phyloP scores from a whole-genome alignment of 64 coral and sea anemone genomes.

The Anthopleura sola region DNA sequence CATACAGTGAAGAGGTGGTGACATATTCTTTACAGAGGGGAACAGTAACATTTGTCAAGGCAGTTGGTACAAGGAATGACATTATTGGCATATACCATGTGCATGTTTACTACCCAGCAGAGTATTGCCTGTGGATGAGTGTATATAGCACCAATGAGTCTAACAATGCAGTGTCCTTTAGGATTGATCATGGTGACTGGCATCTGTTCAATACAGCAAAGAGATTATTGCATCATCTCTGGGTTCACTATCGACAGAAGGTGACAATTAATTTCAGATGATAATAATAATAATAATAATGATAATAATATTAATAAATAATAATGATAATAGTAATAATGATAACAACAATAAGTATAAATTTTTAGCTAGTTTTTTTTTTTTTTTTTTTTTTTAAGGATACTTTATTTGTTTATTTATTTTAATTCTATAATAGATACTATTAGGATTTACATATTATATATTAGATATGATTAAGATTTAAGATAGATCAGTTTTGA shows the following conservation, averaged over 20 bases:
- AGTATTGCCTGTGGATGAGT: slow-evolving; percentile 59
- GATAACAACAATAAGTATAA: too few species aligned
- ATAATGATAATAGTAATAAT: too few species aligned
- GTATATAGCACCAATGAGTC: slow-evolving; percentile 5
- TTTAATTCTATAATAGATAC: too few species aligned
- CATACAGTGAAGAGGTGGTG: slow-evolving; percentile 42
- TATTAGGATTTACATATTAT: too few species aligned
- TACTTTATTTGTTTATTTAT: too few species aligned
- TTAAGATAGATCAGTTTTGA: too few species aligned
- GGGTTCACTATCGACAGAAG: slow-evolving; percentile 44
- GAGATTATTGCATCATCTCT: slow-evolving; percentile 28
- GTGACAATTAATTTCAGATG: slow-evolving; percentile 13
- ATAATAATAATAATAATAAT: too few species aligned
- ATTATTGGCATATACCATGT: slow-evolving; percentile 58
- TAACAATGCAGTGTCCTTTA: slow-evolving; percentile 61
- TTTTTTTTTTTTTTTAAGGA: too few species aligned
- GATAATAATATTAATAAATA: too few species aligned
- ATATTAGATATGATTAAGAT: too few species aligned
- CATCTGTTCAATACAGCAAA: neutral
- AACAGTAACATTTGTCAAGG: slow-evolving; percentile 39
- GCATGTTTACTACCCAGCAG: slow-evolving; percentile 17
- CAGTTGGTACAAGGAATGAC: slow-evolving; percentile 42
- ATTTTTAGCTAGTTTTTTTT: too few species aligned
- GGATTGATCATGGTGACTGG: slow-evolving; percentile 69
- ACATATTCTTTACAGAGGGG: neutral